Base-by-base conservation (phyloP, 2,888 invertebrate genomes). In the Andricus quercusramuli region DNA sequence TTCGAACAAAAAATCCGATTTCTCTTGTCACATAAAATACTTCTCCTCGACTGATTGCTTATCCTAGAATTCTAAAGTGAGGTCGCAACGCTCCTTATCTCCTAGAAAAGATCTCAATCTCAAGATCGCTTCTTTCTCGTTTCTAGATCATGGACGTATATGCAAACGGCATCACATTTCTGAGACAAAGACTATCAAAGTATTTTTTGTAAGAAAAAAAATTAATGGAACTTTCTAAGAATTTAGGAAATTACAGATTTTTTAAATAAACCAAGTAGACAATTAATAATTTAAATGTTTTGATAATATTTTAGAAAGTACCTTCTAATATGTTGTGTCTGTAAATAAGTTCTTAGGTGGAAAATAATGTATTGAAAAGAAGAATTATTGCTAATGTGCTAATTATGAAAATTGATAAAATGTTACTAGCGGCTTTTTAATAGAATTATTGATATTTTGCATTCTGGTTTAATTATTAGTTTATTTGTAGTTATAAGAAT, bases 141-240 rank as follows among this genome's bases (percentile, higher is more conserved):
- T 51, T 70, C 47, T 70, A 51, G 70, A 70, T 70, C 70, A 70
- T 13, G 70, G 51, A 51, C 70, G 29, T 32, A 51, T 70, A 51
- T 70, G 70, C 51, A 70, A 70, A 70, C n/a, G 56, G 22, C 17
- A 25, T 64, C 64, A 56, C 37, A 74, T 56, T 51, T 74, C 51
- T 74, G n/a, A 32, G 51, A 56, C n/a, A 56, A 74, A 37, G 56
- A 29, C 20, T n/a, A 1, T 37, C 15, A 13, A 20, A 25, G 4
- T 9, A 9, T 13, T 56, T n/a, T 62, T 25, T 25, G 2, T 3
- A 15, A 15, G 13, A 62, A 62, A 25, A 62, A 25, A 25, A 56
- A 5, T 17, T 11, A 47, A 4, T 44, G 9, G 9, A 9, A 20
- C 1, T 56, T 74, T 74, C 56, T 37, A 56, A 13, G 56, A 74